Percentiles rank a stretch among this genome's conserved stretches.
Conservation (phyloP, 2,888 invertebrate species). For the Diaprepes abbreviatus region DNA sequence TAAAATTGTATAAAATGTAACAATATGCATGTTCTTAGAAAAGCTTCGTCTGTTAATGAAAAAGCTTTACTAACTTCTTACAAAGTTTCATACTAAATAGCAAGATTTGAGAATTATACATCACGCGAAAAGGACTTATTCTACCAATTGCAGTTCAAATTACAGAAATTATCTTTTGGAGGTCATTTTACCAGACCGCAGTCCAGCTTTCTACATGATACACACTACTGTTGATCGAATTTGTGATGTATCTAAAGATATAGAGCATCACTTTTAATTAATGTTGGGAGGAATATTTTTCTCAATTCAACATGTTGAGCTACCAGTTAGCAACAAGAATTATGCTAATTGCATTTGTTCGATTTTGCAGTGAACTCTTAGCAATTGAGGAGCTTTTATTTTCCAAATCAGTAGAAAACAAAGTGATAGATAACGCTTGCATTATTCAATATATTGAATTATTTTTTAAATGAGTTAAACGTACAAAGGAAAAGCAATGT, state of each 20-base stretch:
- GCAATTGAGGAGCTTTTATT: not conserved
- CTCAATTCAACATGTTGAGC: not conserved
- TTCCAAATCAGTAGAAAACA: not conserved
- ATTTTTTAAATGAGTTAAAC: too few species aligned
- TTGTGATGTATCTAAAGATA: constrained; percentile 46
- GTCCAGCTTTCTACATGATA: constrained; percentile 40
- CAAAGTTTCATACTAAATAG: constrained; percentile 3
- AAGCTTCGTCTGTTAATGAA: constrained; percentile 1
- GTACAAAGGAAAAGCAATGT: too few species aligned
- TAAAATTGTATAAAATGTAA: too few species aligned
- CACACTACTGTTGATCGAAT: constrained; percentile 42
- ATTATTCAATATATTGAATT: too few species aligned
- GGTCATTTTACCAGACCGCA: too few species aligned
- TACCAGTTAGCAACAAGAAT: not conserved
- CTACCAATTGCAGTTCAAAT: not conserved
- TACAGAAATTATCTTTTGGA: constrained; percentile 19
- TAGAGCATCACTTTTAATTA: constrained; percentile 44
- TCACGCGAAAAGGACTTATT: not conserved
- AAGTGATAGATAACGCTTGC: too few species aligned
- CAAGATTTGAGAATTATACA: not conserved
- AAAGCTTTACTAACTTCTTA: constrained; percentile 12
- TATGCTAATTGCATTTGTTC: not conserved
- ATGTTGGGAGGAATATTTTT: constrained; percentile 1
- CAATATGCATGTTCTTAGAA: too few species aligned
- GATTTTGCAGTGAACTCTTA: not conserved